A percentile compares a stretch with the other conserved stretches of the same genome.
Conservation (phyloP, 2,113 vertebrate genomes). For the Hypanus sabinus region DNA sequence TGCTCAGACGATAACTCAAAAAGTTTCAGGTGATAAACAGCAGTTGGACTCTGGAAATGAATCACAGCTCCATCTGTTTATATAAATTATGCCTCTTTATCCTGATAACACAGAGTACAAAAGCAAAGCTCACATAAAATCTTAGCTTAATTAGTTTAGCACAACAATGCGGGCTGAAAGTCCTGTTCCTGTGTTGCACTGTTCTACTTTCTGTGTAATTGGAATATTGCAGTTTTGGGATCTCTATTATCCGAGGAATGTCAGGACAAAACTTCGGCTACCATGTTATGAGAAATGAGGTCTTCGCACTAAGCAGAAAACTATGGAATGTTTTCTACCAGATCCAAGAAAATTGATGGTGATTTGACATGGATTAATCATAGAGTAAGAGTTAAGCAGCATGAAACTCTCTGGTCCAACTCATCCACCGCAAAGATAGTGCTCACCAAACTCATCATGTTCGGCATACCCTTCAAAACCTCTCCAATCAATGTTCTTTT, state of each 20-base stretch:
- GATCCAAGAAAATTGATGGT: background rate
- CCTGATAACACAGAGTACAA: background rate
- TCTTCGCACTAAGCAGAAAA: background rate
- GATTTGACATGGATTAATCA: background rate
- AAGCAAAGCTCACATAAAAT: background rate
- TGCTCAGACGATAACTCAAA: background rate
- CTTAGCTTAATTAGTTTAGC: background rate
- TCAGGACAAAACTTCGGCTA: background rate
- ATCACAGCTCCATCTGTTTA: background rate
- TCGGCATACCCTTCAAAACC: no score
- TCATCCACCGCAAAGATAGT: no score
- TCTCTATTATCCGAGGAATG: background rate
- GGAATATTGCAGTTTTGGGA: background rate
- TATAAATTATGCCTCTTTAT: background rate
- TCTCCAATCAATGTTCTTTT: no score
- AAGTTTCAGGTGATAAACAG: background rate
- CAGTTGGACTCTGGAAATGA: conserved; percentile 20
- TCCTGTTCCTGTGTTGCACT: no score
- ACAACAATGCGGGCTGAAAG: no score
- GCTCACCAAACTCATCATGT: no score
- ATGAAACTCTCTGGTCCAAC: no score
- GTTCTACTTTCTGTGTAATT: background rate
- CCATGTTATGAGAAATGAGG: background rate
- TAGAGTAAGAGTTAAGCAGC: no score
- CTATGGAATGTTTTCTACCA: background rate